Percentiles rank a stretch among this genome's conserved stretches.
Conservation (phyloP, 2,113 vertebrate species). For the Illadopsis cleaveri region DNA sequence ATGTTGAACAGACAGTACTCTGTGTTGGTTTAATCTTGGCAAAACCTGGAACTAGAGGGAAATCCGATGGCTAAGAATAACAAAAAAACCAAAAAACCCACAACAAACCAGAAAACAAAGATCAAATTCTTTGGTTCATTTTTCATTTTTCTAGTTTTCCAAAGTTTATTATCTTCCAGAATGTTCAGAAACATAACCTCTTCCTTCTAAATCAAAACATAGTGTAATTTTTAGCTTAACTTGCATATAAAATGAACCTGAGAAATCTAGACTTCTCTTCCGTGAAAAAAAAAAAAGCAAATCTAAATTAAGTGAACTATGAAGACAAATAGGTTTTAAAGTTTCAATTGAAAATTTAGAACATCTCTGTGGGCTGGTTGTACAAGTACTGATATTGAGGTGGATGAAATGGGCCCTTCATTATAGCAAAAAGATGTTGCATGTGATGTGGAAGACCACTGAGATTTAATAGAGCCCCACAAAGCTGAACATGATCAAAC, state of each 20-base stretch:
- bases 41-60: not conserved
- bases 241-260: not conserved
- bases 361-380: not conserved
- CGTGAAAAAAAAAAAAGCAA: not conserved
- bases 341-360: not conserved
- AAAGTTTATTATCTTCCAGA: not conserved
- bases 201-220: not conserved
- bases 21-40: not conserved
- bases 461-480: not conserved
- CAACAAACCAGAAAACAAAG: not conserved
- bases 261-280: not conserved
- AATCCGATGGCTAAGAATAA: not conserved
- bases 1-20: not conserved
- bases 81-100: fast-evolving
- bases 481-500: not conserved
- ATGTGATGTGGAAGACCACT: not conserved
- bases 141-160: not conserved
- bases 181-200: not conserved
- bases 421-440: not conserved
- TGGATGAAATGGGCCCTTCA: not conserved
- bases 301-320: not conserved
- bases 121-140: not conserved
- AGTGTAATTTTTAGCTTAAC: not conserved
- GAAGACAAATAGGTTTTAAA: not conserved
- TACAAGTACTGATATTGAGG: not conserved